A percentile compares a stretch with the other conserved stretches of the same genome.
Evolutionary conservation across 1,140 invertebrate species (phyloP).

Genomic region (Euwallacea similis): DNA sequence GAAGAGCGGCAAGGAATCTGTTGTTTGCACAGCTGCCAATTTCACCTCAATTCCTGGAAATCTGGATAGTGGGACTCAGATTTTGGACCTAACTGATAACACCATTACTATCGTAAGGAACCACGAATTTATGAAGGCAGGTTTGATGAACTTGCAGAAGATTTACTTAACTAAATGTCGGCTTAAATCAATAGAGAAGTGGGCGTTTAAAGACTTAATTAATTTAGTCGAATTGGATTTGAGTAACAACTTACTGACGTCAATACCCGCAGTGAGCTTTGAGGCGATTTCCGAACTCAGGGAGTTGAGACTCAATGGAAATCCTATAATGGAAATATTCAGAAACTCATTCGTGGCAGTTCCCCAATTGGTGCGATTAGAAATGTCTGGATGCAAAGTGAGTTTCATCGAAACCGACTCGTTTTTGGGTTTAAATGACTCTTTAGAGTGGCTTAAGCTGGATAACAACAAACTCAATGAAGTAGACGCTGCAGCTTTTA

Average conservation of each 20-base stretch:
- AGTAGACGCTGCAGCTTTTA: constrained; percentile 65
- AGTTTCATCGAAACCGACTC: constrained; percentile 66
- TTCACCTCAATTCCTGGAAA: constrained; percentile 68
- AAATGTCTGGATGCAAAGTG: constrained; percentile 71
- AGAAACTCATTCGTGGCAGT: constrained; percentile 71
- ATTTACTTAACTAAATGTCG: constrained; percentile 70
- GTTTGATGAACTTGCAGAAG: constrained; percentile 77
- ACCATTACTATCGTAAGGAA: constrained; percentile 65
- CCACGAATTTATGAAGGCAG: constrained; percentile 71
- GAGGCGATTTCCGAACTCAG: constrained; percentile 70
- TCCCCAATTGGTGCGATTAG: constrained; percentile 70
- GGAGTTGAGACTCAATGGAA: constrained; percentile 72
- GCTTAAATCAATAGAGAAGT: constrained; percentile 63
- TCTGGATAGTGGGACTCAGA: constrained; percentile 74
- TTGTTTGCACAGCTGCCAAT: constrained; percentile 72
- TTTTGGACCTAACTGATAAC: constrained; percentile 76
- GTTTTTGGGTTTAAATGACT: constrained; percentile 70
- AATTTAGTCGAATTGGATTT: constrained; percentile 79
- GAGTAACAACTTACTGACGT: constrained; percentile 68
- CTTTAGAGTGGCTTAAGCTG: constrained; percentile 73
- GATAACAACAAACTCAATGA: constrained; percentile 72
- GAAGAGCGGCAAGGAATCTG: constrained; percentile 82
- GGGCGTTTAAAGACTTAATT: constrained; percentile 69
- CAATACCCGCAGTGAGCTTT: constrained; percentile 71
- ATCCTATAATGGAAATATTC: constrained; percentile 68